Evolutionary conservation across 2,797 vertebrate species (phyloP).

Genomic region (Poecilia velifera): DNA sequence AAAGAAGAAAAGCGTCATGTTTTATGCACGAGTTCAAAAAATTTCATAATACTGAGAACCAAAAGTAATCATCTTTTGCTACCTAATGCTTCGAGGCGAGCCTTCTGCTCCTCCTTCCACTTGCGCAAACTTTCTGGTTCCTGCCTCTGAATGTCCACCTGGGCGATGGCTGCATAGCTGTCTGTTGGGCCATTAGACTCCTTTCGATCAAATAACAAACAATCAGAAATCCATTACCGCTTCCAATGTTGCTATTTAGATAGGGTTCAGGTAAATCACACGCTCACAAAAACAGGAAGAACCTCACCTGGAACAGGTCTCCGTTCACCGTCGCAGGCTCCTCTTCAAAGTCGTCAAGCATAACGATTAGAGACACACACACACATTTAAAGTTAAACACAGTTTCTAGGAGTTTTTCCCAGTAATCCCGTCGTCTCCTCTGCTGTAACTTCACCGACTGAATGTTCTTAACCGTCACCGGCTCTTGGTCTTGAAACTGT

Average conservation of each 20-base stretch:
- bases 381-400: not conserved
- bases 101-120: slow-evolving; percentile 97
- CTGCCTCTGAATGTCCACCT: slow-evolving; percentile 92
- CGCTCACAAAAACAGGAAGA: not conserved
- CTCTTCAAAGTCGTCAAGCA: slow-evolving; percentile 80
- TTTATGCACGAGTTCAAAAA: not conserved
- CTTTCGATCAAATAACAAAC: slow-evolving; percentile 67
- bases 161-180: slow-evolving; percentile 92
- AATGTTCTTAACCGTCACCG: not conserved
- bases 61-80: slow-evolving; percentile 33
- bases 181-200: slow-evolving; percentile 89
- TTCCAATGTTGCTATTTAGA: not conserved
- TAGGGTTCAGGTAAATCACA: not conserved
- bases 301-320: slow-evolving; percentile 86
- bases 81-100: slow-evolving; percentile 93
- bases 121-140: slow-evolving; percentile 97
- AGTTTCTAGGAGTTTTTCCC: not conserved
- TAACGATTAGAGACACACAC: slow-evolving; percentile 50
- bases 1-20: not conserved
- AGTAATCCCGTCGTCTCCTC: not conserved
- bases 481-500: not conserved
- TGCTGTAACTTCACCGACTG: not conserved
- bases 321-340: slow-evolving; percentile 83
- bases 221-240: not conserved
- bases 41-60: not conserved